Evolutionary conservation across 2,888 invertebrate genomes (phyloP).

Genomic region (Sinelater perroti): DNA sequence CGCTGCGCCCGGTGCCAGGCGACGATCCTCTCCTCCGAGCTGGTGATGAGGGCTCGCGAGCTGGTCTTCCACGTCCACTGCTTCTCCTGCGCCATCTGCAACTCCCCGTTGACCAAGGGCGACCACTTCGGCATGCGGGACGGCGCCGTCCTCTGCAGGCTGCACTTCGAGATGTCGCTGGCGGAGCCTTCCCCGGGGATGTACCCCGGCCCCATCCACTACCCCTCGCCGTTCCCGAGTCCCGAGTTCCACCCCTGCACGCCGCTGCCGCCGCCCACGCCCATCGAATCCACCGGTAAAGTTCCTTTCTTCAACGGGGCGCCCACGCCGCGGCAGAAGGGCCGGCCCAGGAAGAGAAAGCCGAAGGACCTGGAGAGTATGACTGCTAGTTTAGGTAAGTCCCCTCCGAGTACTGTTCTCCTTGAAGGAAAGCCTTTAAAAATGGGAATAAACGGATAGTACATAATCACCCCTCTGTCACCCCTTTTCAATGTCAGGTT

Average conservation of each 20-base stretch:
- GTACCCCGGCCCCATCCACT: conserved; percentile 61
- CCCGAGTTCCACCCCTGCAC: conserved; percentile 62
- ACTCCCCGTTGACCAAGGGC: conserved; percentile 86
- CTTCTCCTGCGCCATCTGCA: conserved; percentile 92
- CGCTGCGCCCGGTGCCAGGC: conserved; percentile 90
- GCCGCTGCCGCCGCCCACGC: conserved; percentile 66
- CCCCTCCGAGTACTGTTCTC: too few species aligned
- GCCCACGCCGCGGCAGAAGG: conserved; percentile 86
- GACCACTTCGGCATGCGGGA: conserved; percentile 95
- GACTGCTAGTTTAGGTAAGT: conserved; percentile 85
- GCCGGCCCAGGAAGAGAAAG: conserved; percentile 91
- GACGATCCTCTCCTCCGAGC: conserved; percentile 87
- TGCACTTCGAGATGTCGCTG: conserved; percentile 70
- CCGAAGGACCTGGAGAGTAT: conserved; percentile 88
- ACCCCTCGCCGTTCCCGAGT: conserved; percentile 67
- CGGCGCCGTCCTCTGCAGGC: conserved; percentile 86
- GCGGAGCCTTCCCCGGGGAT: conserved; percentile 58
- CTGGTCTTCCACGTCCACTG: conserved; percentile 94
- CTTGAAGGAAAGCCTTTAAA: too few species aligned
- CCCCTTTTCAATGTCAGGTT: too few species aligned
- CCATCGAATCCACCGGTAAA: conserved; percentile 53
- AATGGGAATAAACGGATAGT: too few species aligned
- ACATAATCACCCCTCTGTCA: too few species aligned
- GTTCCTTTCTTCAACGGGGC: conserved; percentile 68
- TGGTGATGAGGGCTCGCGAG: conserved; percentile 94